Base-by-base conservation (phyloP, 2,797 vertebrate genomes). In the Melanotaenia trifasciata region DNA sequence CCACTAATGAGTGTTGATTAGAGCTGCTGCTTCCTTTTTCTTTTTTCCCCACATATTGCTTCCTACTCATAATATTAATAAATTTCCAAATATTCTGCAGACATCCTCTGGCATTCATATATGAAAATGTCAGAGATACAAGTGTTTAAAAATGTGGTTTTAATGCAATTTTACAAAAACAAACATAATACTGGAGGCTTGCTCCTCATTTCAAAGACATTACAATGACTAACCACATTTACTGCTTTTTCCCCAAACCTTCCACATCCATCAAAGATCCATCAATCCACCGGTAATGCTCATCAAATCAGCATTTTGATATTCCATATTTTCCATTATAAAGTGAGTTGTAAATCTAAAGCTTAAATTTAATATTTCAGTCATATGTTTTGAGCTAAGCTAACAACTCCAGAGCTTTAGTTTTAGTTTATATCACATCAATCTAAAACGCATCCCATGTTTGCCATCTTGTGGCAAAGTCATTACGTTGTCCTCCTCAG, bases 401-500 rank as follows among this genome's bases (percentile, higher is more conserved):
- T 59, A 64, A 66, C 60, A 66, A 40, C 57, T 45, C 30, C 6
- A 54, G 4, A n/a, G 70, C 62, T 61, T 12, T 53, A 58, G 26
- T 58, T 33, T 26, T 62, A 70, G 57, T 68, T 12, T 59, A 22
- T 47, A 38, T 68, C 28, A 1, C 24, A 61, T 78, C 36, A 57
- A 24, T 72, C 33, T 65, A 24, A 67, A 62, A 43, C 54, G 50
- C 22, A 33, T 59, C 51, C 35, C 35, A 40, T 45, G 69, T 43
- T 66, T 70, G 14, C 24, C 13, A 38, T 80, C 14, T 58, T 68
- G 58, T 74, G 70, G 59, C 45, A 79, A 47, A 18, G 30, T 26
- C 64, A 72, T 73, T 60, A 66, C 63, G 58, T 61, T 30, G 28
- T 75, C 70, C 59, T 38, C 30, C 51, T 69, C 67, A 36, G 67